Evolutionary conservation across 1,140 invertebrate genomes (phyloP).

Genomic region (Anoplolepis gracilipes): DNA sequence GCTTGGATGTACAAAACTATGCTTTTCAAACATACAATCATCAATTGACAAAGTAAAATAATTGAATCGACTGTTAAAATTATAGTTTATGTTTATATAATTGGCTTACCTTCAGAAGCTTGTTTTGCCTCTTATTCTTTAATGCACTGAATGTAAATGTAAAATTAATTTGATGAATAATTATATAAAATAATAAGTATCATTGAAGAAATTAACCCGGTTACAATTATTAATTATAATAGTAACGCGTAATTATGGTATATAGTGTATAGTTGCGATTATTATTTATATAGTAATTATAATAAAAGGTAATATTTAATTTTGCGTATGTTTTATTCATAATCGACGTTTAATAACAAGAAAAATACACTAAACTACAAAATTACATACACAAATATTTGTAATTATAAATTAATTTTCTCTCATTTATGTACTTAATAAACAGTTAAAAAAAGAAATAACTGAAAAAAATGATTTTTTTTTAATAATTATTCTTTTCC

Average conservation of each 20-base stretch:
- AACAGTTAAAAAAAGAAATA: too few species aligned
- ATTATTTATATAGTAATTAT: slow-evolving; percentile 52
- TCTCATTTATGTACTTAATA: too few species aligned
- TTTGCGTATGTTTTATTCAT: slow-evolving; percentile 5
- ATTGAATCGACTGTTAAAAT: neutral
- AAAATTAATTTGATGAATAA: neutral
- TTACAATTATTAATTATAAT: slow-evolving; percentile 22
- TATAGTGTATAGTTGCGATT: slow-evolving; percentile 19
- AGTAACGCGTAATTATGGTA: neutral
- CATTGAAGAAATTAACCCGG: neutral
- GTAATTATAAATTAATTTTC: neutral
- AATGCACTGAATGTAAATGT: too few species aligned
- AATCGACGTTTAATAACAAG: slow-evolving; percentile 8
- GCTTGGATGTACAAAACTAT: neutral
- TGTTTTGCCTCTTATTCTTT: neutral
- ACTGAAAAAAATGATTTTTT: too few species aligned
- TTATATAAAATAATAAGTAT: neutral
- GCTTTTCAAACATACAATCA: neutral
- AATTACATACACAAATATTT: neutral
- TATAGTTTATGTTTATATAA: neutral
- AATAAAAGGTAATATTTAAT: slow-evolving; percentile 37
- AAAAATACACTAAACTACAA: slow-evolving; percentile 16
- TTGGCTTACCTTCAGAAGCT: neutral
- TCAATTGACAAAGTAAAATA: neutral
- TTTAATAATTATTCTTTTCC: too few species aligned